Base-by-base conservation (phyloP, 1,140 invertebrate genomes). In the Asobara japonica region DNA sequence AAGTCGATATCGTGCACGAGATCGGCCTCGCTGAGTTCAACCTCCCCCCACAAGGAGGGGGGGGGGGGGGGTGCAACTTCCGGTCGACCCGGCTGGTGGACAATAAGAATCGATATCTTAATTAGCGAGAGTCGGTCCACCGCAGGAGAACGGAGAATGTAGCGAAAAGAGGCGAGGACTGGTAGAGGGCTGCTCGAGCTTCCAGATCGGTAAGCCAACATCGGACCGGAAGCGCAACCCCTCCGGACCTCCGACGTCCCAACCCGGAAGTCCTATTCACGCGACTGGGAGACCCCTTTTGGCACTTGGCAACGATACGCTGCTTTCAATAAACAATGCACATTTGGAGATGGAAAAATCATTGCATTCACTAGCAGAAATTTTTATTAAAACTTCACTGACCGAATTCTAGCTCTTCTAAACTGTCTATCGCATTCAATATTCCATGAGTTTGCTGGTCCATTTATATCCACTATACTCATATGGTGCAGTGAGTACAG, bases 31-130 rank as follows among this genome's bases (percentile, higher is more conserved):
- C 51, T 22, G 51, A n/a, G 51, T 25, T 56, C 51, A 25, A 22
- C 18, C 51, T 7, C 16, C 51, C 51, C 51, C 25, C 1, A 2
- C n/a, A 5, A n/a, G n/a, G n/a, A 36, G 11, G 11, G 11, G 31
- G 5, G 77, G 76, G 74, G 75, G 72, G 74, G 76, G 73, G 69
- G 70, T 74, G 77, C 76, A 78, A 80, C 79, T 76, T 80, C 77
- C 79, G 77, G 71, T 77, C 76, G 79, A 80, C 81, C 79, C 79
- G 77, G 69, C 76, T 60, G 65, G 38, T 60, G 78, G 77, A 86
- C 82, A 85, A 84, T 86, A 85, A 84, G 81, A 85, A 86, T 86
- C 84, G 80, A 86, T 86, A 86, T 85, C 84, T 85, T 86, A 86
- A 86, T 86, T 86, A 86, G 84, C 76, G 71, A 79, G 77, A 71